Evolutionary conservation across 2,113 vertebrate genomes (phyloP).

Genomic region (Hyperopisus bebe): DNA sequence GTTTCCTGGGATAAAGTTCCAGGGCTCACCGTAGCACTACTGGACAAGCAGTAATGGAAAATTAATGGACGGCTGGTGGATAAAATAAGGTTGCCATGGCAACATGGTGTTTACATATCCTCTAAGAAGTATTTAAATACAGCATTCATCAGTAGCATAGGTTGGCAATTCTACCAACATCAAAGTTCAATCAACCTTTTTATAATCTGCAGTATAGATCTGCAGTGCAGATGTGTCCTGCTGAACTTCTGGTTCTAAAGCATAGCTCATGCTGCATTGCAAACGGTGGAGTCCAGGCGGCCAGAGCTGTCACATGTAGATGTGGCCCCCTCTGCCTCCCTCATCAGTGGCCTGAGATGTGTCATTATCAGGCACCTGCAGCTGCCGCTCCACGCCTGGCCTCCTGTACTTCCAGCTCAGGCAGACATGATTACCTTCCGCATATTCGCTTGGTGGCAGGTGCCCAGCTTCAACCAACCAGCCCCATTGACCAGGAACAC

Average conservation of each 20-base stretch:
- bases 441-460: background rate
- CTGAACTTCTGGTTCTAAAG: background rate
- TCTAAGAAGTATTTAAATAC: background rate
- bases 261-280: background rate
- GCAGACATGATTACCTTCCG: background rate
- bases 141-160: background rate
- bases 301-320: background rate
- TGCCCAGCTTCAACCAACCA: background rate
- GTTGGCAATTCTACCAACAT: background rate
- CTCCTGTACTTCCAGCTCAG: background rate
- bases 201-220: background rate
- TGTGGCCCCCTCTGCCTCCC: background rate
- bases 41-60: background rate
- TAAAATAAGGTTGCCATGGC: background rate
- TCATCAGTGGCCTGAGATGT: background rate
- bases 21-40: background rate
- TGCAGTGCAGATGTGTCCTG: background rate
- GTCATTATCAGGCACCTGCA: background rate
- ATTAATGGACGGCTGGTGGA: background rate
- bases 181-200: background rate
- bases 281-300: background rate
- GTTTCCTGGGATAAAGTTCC: background rate
- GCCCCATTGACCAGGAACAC: background rate
- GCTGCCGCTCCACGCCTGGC: background rate
- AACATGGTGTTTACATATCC: background rate